Conservation (phyloP, 23 tunicate species). For the Styela clava region DNA sequence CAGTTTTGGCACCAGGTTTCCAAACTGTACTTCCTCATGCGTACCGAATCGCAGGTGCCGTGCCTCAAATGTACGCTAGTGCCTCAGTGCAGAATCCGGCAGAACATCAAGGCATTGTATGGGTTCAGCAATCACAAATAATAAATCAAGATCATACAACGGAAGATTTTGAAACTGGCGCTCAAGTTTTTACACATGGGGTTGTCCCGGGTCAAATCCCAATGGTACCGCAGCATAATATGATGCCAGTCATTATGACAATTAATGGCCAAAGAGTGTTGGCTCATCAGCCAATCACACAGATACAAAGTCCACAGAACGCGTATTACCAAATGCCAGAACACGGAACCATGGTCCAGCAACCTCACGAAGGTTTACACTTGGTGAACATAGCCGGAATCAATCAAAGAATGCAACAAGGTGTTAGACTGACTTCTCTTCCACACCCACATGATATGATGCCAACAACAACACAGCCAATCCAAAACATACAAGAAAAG, state of each 20-base stretch:
- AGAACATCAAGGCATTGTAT: constrained; percentile 14
- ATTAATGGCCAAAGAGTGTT: constrained; percentile 16
- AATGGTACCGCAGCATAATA: background rate
- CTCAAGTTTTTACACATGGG: background rate
- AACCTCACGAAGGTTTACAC: constrained; percentile 10
- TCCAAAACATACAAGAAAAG: no score
- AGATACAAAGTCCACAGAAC: background rate
- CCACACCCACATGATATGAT: background rate
- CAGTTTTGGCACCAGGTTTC: background rate
- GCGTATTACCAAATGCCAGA: constrained; percentile 15
- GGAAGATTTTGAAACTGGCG: background rate
- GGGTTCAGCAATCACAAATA: background rate
- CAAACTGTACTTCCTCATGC: background rate
- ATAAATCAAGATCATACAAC: background rate
- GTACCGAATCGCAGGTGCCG: constrained; percentile 7
- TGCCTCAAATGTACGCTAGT: constrained; percentile 20
- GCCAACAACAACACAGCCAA: background rate
- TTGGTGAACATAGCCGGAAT: background rate
- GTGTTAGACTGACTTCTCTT: background rate
- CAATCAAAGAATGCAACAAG: constrained; percentile 11
- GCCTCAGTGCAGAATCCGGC: background rate
- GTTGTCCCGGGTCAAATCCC: background rate
- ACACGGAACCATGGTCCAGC: background rate
- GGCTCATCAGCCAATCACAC: background rate
- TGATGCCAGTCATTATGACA: constrained; percentile 5